Conservation (phyloP, 2,888 invertebrate genomes). For the Monopis laevigella region DNA sequence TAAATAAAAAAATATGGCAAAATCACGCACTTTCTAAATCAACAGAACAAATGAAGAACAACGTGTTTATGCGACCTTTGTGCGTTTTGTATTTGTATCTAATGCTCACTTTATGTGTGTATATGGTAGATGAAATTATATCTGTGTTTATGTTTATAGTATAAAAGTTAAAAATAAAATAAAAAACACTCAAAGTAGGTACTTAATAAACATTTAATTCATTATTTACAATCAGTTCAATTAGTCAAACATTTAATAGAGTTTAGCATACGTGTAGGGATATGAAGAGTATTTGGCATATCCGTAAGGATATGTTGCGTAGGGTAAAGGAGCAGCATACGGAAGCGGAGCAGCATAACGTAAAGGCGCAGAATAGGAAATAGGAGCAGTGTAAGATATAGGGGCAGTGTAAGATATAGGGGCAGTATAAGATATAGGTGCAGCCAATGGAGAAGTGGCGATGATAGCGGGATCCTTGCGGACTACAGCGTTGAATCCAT, state of each 20-base stretch:
- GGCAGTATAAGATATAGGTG: constrained; percentile 14
- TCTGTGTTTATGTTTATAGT: too few relatives aligned
- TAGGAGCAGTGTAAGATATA: constrained; percentile 22
- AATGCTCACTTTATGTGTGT: too few relatives aligned
- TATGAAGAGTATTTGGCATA: constrained; percentile 19
- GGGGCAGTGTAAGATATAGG: constrained; percentile 22
- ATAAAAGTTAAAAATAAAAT: background rate
- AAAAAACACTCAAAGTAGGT: constrained; percentile 1
- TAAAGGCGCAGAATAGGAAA: constrained; percentile 19
- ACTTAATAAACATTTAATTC: constrained; percentile 5
- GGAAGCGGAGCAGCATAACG: constrained; percentile 25
- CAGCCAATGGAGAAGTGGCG: constrained; percentile 28
- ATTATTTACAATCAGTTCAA: constrained; percentile 9
- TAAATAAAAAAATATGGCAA: too few relatives aligned
- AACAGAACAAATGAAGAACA: too few relatives aligned
- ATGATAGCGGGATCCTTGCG: constrained; percentile 54
- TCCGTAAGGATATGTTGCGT: constrained; percentile 19
- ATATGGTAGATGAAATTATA: too few relatives aligned
- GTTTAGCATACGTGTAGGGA: background rate
- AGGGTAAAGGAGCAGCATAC: constrained; percentile 6
- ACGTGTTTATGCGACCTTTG: too few relatives aligned
- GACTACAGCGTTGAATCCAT: constrained; percentile 66
- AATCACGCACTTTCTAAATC: too few relatives aligned
- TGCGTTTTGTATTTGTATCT: too few relatives aligned
- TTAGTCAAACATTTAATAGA: background rate